phyloP scores from a whole-genome alignment of 2,113 vertebrate species.

The Polypterus bichir region DNA sequence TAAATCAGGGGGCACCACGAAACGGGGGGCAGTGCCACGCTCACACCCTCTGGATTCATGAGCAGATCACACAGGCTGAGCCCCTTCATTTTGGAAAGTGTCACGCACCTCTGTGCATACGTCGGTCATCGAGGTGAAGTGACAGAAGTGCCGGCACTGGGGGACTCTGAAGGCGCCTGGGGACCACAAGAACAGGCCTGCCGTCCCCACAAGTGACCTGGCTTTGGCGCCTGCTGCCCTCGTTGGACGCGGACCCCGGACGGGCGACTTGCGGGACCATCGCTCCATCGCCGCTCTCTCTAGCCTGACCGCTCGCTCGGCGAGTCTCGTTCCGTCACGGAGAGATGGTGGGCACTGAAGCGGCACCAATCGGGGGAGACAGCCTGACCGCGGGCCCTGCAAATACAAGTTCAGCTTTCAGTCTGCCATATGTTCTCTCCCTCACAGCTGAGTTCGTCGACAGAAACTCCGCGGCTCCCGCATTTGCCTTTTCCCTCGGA shows the following conservation, averaged over 20 bases:
- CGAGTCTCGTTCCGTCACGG: no score
- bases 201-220: background rate
- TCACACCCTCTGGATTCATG: no score
- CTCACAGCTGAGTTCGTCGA: constrained; percentile 57
- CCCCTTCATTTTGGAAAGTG: background rate
- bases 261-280: no score
- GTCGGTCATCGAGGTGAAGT: background rate
- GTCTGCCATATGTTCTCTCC: constrained; percentile 60
- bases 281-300: no score
- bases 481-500: constrained; percentile 29
- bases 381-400: constrained; percentile 46
- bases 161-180: no score
- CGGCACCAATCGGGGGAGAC: constrained; percentile 57
- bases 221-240: background rate
- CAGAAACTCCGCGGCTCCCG: constrained; percentile 34
- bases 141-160: background rate
- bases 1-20: no score
- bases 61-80: no score
- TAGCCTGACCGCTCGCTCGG: no score
- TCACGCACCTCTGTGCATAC: background rate
- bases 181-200: background rate
- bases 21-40: no score
- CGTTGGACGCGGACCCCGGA: background rate
- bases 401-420: constrained; percentile 64
- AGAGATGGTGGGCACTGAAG: constrained; percentile 37